Evolutionary conservation across 2,113 vertebrate genomes (phyloP), one percentile per base, ranked within the genome.

Genomic region (Melospiza melodia): DNA sequence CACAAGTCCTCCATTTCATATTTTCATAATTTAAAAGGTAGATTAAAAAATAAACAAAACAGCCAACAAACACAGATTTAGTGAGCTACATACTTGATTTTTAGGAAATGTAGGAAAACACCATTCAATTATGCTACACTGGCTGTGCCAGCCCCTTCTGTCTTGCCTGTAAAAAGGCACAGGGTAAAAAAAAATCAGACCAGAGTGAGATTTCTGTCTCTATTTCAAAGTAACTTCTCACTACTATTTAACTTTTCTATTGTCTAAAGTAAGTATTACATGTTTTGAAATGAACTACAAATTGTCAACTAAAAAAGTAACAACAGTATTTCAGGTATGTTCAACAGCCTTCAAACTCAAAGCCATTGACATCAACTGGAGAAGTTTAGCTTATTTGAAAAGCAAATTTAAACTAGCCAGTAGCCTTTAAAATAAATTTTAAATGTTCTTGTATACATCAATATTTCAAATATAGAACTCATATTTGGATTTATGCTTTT

Each of bases 11-110:
- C 43, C 55, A n/a, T 90, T 90, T 94, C 63, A 11, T 15, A 83
- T 63, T 88, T 87, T 76, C 58, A 71, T 91, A 22, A 83, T 94
- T 93, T 94, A 87, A 89, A 91, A 87, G 35, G 6, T 4, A 87
- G 51, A 62, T 80, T 67, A 46, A 93, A 82, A 61, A 92, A 87
- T 61, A 55, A 51, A 54, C 12, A 37, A 43, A 94, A 83, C 33
- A 80, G 61, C 15, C 43, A 68, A 72, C 44, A 37, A 58, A 90
- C 86, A 23, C 31, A 71, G 48, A 93, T 67, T 83, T 80, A 74
- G 37, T 48, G 21, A 82, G 59, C 24, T 69, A 83, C 55, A 80
- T 20, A 27, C 15, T 63, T 46, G 31, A 86, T 77, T 85, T 93
- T 81, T 86, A 84, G 82, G 75, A 95, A 95, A 66, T 46, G 25